Conservation (phyloP, 2,888 invertebrate genomes). For the Standfussiana lucernea region DNA sequence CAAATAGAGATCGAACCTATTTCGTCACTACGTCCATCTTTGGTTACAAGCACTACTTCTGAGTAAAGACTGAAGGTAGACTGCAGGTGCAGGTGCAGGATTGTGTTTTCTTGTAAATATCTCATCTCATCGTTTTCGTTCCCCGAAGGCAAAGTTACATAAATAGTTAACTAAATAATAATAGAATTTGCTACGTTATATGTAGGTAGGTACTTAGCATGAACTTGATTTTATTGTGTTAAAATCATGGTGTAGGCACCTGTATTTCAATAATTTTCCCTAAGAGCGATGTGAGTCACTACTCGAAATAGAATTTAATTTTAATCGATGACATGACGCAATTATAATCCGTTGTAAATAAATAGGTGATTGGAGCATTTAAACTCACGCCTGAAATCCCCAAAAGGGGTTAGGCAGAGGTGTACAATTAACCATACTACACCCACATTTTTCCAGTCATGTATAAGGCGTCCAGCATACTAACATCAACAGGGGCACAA, state of each 20-base stretch:
- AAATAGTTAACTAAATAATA: not conserved
- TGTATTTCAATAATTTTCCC: slow-evolving; percentile 12
- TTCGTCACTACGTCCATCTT: not conserved
- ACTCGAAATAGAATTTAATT: not conserved
- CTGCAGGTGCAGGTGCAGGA: not conserved
- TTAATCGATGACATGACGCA: slow-evolving; percentile 16
- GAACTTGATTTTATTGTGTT: not conserved
- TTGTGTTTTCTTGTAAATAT: not conserved
- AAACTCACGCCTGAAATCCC: not conserved
- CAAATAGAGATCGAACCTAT: not conserved
- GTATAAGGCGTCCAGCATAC: not conserved
- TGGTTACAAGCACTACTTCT: not conserved
- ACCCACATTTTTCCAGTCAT: not conserved
- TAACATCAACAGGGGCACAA: not conserved
- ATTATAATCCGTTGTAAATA: not conserved
- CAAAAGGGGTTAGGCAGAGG: not conserved
- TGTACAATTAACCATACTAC: not conserved
- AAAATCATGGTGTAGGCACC: not conserved
- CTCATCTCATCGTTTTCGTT: not conserved
- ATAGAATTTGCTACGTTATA: not conserved
- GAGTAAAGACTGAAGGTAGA: too few relatives aligned
- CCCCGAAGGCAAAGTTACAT: not conserved
- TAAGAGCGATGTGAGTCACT: slow-evolving; percentile 10
- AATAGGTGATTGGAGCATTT: not conserved
- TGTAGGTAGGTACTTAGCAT: not conserved